Conservation (phyloP, 2,113 vertebrate species). For the Myrmecophaga tridactyla region DNA sequence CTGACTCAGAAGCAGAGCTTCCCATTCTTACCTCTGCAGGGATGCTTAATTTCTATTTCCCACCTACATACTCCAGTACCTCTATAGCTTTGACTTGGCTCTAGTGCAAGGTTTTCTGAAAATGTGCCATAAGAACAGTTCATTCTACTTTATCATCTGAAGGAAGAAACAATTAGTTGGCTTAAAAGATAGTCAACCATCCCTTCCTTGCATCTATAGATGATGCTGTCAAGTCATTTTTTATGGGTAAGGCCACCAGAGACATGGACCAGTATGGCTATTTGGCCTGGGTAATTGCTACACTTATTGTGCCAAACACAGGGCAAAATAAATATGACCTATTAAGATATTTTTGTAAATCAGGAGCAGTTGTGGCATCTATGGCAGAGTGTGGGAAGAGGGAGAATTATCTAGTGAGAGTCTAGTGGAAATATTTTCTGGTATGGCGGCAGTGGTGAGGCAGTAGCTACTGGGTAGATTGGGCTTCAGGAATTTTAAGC, state of each 20-base stretch:
- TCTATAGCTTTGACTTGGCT: not conserved
- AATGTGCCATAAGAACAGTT: not conserved
- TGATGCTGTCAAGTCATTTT: not conserved
- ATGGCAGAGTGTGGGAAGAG: not conserved
- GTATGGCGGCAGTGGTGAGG: not conserved
- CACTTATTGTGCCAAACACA: not conserved
- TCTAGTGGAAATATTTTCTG: not conserved
- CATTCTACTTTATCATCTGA: not conserved
- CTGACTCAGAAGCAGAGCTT: not conserved
- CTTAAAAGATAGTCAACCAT: not conserved
- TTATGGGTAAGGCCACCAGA: not conserved
- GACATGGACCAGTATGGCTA: not conserved
- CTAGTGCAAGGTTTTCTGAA: not conserved
- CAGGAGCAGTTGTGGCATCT: not conserved
- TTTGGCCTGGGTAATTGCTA: too few species aligned
- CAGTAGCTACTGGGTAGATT: not conserved
- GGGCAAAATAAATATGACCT: not conserved
- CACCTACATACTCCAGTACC: not conserved
- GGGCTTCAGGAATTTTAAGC: not conserved
- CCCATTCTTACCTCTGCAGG: not conserved
- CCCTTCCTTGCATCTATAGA: not conserved
- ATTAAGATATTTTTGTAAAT: not conserved
- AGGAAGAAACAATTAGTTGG: not conserved
- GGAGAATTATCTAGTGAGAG: not conserved
- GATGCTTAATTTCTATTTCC: not conserved